A percentile compares a stretch with the other conserved stretches of the same genome.
Evolutionary conservation across 1,140 invertebrate species (phyloP).

Genomic region (Drosophila sturtevanti): DNA sequence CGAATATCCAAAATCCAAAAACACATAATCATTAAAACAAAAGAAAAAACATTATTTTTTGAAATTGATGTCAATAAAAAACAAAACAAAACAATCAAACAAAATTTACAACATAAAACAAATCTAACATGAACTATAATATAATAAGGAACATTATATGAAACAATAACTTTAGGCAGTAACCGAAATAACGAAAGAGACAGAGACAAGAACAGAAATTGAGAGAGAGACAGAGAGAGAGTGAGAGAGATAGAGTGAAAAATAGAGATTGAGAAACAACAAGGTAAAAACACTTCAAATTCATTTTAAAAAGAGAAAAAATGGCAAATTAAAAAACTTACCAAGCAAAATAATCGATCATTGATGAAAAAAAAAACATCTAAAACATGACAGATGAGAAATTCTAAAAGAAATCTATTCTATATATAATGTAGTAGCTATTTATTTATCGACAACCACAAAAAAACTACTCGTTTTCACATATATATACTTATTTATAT

Average conservation of each 20-base stretch:
- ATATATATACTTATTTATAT: no score
- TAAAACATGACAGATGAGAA: neutral
- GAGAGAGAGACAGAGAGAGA: constrained; percentile 1
- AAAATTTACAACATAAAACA: constrained; percentile 19
- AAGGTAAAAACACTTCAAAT: neutral
- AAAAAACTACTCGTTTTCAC: neutral
- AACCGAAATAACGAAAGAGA: constrained; percentile 2
- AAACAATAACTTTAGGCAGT: neutral
- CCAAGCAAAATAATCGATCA: neutral
- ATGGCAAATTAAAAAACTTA: neutral
- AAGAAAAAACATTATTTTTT: constrained; percentile 73
- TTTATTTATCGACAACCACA: constrained; percentile 24
- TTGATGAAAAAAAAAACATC: neutral
- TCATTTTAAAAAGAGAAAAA: neutral
- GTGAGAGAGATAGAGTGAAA: constrained; percentile 1
- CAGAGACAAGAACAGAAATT: neutral
- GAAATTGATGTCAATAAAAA: constrained; percentile 78
- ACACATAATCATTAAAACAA: constrained; percentile 40
- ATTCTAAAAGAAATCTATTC: constrained; percentile 11
- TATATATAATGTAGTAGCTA: constrained; percentile 22
- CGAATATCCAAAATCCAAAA: constrained; percentile 64
- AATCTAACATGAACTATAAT: constrained; percentile 10
- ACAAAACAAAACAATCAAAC: constrained; percentile 46
- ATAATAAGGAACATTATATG: neutral
- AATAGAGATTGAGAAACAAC: constrained; percentile 10